phyloP scores from a whole-genome alignment of 2,113 vertebrate genomes.

The Cryptotis parvus region DNA sequence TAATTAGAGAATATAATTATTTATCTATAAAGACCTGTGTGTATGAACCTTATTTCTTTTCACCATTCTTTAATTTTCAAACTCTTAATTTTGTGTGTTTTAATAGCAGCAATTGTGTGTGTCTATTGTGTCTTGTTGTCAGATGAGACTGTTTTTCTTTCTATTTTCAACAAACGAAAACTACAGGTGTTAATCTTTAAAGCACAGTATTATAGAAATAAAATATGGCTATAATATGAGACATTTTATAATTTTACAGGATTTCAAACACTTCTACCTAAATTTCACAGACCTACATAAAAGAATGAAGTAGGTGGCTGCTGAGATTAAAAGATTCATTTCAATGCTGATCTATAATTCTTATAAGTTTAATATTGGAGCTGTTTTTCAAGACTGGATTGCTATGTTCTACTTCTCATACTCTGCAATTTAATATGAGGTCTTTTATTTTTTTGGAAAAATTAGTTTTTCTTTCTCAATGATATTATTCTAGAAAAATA shows the following conservation, averaged over 20 bases:
- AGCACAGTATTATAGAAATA: constrained; percentile 11
- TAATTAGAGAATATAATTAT: constrained; percentile 36
- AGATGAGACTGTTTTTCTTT: not conserved
- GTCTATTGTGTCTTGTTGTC: not conserved
- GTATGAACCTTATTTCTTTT: not conserved
- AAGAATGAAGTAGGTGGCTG: not conserved
- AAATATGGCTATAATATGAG: not conserved
- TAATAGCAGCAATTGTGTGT: not conserved
- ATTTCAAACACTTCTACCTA: not conserved
- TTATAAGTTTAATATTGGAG: not conserved
- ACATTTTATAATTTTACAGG: not conserved
- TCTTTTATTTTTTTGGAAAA: not conserved
- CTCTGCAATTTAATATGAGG: not conserved
- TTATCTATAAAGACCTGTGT: not conserved
- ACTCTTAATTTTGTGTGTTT: constrained; percentile 49
- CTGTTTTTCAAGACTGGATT: not conserved
- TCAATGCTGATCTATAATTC: constrained; percentile 2
- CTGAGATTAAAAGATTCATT: not conserved
- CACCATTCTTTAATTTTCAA: not conserved
- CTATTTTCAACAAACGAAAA: constrained; percentile 9
- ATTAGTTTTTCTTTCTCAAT: constrained; percentile 11
- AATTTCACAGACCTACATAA: not conserved
- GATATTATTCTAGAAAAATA: constrained; percentile 2
- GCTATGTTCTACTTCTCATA: not conserved
- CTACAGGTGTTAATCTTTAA: not conserved